Base-by-base conservation (phyloP, 1,140 invertebrate genomes). In the Arion vulgaris region DNA sequence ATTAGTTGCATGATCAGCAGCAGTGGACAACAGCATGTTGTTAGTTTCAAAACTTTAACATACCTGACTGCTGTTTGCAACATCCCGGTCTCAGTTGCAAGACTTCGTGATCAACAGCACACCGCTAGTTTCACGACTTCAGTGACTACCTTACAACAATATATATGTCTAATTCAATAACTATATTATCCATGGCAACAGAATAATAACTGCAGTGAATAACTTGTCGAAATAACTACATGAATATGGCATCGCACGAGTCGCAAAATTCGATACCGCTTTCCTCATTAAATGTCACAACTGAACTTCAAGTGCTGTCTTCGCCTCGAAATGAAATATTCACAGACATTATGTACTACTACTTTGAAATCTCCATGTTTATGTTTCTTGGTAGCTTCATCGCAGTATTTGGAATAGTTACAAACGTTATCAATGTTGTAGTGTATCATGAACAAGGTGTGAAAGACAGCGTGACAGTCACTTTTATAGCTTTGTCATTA, bases 391-490 rank as follows among this genome's bases (percentile, higher is more conserved):
- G 62, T 34, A 32, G 62, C 19, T 9, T 51, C 1, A 51, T 75
- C 7, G 39, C 73, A 11, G 32, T 49, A 4, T n/a, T 75, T 51
- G 73, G 73, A 39, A 75, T 51, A 4, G 73, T 78, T 15, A 7
- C 76, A 36, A 78, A 78, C 45, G 51, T 41, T 1, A 62, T 78
- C 36, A 66, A 68, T 26, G 57, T 78, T n/a, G 57, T 41, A n/a
- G 76, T 78, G 2, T 78, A 78, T 57, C 23, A 34, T 23, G 53
- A 66, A 41, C 76, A 78, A 34, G 76, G 51, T 5, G 32, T n/a
- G 19, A 78, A 66, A 34, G 76, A 78, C 32, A 66, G 76, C 53
- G 76, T 78, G 32, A 78, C 51, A 4, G 34, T 66, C 11, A 66
- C 76, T 0, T 68, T 78, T 26, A 62, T 78, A 19, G 51, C 57